Evolutionary conservation across 2,797 vertebrate genomes (phyloP).

Genomic region (Mormyrus proboscirostris): DNA sequence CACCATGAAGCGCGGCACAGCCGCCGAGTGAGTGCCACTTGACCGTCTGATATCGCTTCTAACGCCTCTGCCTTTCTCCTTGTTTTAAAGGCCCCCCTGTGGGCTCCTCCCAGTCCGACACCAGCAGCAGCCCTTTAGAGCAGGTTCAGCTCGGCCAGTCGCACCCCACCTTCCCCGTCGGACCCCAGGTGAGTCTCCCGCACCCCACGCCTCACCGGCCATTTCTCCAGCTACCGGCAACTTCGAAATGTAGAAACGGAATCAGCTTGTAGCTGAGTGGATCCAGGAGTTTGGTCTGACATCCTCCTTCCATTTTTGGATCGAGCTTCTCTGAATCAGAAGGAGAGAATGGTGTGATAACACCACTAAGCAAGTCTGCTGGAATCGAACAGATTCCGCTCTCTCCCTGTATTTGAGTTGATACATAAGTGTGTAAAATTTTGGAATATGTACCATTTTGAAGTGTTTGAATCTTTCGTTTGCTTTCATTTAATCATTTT

Average conservation of each 20-base stretch:
- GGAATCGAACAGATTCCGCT: neutral
- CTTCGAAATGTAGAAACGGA: neutral
- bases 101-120: constrained; percentile 74
- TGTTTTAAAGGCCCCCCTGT: constrained; percentile 60
- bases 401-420: neutral
- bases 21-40: neutral
- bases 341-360: neutral
- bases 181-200: constrained; percentile 78
- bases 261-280: neutral
- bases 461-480: neutral
- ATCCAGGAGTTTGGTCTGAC: neutral
- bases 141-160: constrained; percentile 78
- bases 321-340: neutral
- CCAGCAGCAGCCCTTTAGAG: constrained; percentile 77
- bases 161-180: constrained; percentile 80
- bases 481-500: neutral
- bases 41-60: constrained; percentile 45
- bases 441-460: neutral
- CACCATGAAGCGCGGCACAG: neutral
- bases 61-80: constrained; percentile 47
- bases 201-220: neutral
- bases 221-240: neutral
- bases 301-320: neutral
- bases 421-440: neutral
- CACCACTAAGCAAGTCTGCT: neutral